Percentiles rank a stretch among this genome's conserved stretches.
Evolutionary conservation across 2,888 invertebrate genomes (phyloP).

Genomic region (Lasioglossum lativentre): DNA sequence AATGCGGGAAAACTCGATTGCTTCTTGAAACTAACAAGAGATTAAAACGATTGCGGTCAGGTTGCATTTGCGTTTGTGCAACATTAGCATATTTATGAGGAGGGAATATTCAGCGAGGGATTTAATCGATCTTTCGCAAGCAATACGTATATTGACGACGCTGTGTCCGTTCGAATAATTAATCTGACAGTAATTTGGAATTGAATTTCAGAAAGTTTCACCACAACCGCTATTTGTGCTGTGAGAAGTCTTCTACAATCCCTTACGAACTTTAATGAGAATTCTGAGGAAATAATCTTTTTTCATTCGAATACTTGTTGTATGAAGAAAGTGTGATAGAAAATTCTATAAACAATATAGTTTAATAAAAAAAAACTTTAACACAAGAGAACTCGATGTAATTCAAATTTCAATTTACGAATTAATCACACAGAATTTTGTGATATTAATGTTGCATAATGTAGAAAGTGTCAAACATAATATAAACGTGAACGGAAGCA

Average conservation of each 20-base stretch:
- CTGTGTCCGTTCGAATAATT: constrained; percentile 44
- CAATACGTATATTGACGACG: constrained; percentile 40
- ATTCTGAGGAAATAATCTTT: not conserved
- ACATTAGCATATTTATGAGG: constrained; percentile 61
- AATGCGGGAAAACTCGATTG: constrained; percentile 33
- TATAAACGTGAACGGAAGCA: not conserved
- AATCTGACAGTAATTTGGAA: constrained; percentile 39
- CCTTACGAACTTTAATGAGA: constrained; percentile 26
- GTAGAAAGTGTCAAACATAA: not conserved
- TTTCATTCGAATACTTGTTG: not conserved
- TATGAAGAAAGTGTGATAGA: constrained; percentile 34
- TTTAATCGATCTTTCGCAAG: constrained; percentile 61
- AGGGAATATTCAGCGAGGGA: constrained; percentile 52
- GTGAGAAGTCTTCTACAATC: not conserved
- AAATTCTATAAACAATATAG: constrained; percentile 39
- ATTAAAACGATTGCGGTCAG: constrained; percentile 53
- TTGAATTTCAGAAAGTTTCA: constrained; percentile 35
- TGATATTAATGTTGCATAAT: not conserved
- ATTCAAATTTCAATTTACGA: not conserved
- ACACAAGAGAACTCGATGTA: not conserved
- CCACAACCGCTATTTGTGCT: not conserved
- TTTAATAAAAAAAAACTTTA: not conserved
- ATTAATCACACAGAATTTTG: not conserved
- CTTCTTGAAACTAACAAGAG: constrained; percentile 54
- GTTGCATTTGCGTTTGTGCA: constrained; percentile 48